Conservation (phyloP, 2,113 vertebrate genomes). For the Calypte anna region DNA sequence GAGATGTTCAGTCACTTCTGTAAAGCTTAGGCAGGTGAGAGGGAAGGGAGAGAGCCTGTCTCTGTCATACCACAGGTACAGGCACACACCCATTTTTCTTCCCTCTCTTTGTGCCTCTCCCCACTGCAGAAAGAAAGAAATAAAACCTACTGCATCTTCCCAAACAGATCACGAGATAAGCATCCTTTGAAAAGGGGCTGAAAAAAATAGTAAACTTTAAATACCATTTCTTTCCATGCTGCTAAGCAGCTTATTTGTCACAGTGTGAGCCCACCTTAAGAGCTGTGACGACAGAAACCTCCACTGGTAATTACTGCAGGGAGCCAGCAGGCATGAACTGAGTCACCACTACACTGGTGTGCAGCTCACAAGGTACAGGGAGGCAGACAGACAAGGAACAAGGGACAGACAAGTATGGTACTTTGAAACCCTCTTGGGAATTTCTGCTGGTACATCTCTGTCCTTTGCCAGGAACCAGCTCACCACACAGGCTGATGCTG, state of each 20-base stretch:
- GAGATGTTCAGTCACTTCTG: conserved; percentile 27
- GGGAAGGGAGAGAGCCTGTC: background rate
- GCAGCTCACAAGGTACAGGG: conserved; percentile 1
- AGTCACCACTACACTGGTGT: conserved; percentile 1
- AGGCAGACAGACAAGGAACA: background rate
- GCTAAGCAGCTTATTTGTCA: conserved; percentile 80
- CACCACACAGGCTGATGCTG: background rate
- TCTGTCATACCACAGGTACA: background rate
- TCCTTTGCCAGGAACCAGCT: background rate
- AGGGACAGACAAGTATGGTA: background rate
- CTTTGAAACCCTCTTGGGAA: background rate
- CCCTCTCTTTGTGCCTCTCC: background rate
- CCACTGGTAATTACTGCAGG: conserved; percentile 69
- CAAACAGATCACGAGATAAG: conserved; percentile 60
- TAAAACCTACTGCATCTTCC: conserved; percentile 36
- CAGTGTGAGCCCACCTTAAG: conserved; percentile 77
- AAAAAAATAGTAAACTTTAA: conserved; percentile 75
- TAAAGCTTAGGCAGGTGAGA: background rate
- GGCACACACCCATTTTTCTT: background rate
- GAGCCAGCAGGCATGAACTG: conserved; percentile 51
- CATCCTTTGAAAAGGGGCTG: conserved; percentile 66
- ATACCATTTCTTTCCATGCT: conserved; percentile 73
- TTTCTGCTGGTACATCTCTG: background rate
- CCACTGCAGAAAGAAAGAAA: background rate
- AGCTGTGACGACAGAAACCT: conserved; percentile 67